Evolutionary conservation across 2,797 vertebrate species (phyloP).

Genomic region (Sebastes cheni): DNA sequence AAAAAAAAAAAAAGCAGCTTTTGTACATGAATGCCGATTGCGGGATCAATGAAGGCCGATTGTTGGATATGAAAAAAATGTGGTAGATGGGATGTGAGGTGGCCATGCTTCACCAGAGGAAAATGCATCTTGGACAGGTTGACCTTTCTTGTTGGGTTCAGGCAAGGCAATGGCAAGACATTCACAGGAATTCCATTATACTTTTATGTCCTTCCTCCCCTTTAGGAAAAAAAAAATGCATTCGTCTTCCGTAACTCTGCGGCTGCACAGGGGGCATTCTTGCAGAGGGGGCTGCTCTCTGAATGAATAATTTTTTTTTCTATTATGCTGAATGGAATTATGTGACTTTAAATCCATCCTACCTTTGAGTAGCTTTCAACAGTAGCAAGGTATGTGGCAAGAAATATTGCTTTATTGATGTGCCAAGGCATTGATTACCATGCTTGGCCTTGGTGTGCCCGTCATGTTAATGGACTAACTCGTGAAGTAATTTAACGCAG

Average conservation of each 20-base stretch:
- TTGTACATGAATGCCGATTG: slow-evolving; percentile 13
- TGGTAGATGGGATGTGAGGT: neutral
- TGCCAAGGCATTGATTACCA: slow-evolving; percentile 40
- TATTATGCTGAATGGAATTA: slow-evolving; percentile 29
- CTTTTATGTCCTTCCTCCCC: slow-evolving; percentile 13
- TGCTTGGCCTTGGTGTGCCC: slow-evolving; percentile 15
- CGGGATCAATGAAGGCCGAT: slow-evolving; percentile 17
- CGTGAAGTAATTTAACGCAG: slow-evolving; percentile 51
- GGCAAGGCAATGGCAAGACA: slow-evolving; percentile 16
- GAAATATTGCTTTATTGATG: slow-evolving; percentile 14
- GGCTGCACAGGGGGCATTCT: neutral
- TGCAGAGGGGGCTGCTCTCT: neutral
- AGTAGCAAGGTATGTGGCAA: neutral
- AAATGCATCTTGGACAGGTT: slow-evolving; percentile 39
- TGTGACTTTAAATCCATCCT: slow-evolving; percentile 12
- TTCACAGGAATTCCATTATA: slow-evolving; percentile 27
- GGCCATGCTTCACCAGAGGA: slow-evolving; percentile 24
- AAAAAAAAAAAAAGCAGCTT: neutral
- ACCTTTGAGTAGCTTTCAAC: slow-evolving; percentile 14
- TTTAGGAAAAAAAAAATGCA: slow-evolving; percentile 3
- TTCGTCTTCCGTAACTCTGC: slow-evolving; percentile 2
- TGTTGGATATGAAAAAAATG: neutral
- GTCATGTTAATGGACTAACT: slow-evolving; percentile 41
- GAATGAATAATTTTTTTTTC: slow-evolving; percentile 8
- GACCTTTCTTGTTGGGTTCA: slow-evolving; percentile 52